A percentile compares a stretch with the other conserved stretches of the same genome.
Conservation (phyloP, 1,140 invertebrate species). For the Ceratina calcarata region DNA sequence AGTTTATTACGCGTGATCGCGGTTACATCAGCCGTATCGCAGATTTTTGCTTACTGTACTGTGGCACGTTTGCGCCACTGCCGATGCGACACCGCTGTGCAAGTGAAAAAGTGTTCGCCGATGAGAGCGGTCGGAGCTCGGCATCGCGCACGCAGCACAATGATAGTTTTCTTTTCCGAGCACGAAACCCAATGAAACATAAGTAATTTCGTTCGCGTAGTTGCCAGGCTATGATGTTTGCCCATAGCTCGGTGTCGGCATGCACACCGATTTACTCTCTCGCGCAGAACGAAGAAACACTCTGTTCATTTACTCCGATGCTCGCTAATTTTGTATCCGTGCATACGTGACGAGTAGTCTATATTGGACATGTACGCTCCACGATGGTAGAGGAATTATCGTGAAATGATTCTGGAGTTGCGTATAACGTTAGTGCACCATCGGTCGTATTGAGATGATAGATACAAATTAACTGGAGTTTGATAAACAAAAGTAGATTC, state of each 20-base stretch:
- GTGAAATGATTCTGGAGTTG: conserved; percentile 2
- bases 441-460: neutral
- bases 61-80: too few relatives aligned
- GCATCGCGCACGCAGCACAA: neutral
- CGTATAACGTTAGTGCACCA: neutral
- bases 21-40: conserved; percentile 35
- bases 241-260: neutral
- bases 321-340: conserved; percentile 46
- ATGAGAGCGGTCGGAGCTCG: neutral
- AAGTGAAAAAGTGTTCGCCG: conserved; percentile 8
- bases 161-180: conserved; percentile 24
- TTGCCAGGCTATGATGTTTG: conserved; percentile 34
- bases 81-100: too few relatives aligned
- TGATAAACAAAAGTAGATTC: neutral
- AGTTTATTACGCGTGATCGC: conserved; percentile 5
- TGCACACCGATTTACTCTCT: conserved; percentile 9
- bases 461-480: neutral
- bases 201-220: conserved; percentile 40
- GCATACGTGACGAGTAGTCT: conserved; percentile 27
- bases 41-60: conserved; percentile 16
- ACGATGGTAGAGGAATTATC: conserved; percentile 25
- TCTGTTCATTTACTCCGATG: conserved; percentile 16
- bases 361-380: conserved; percentile 29
- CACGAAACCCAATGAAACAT: conserved; percentile 31
- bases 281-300: conserved; percentile 12